Evolutionary conservation across 2,888 invertebrate species (phyloP), one percentile per base, ranked within the genome.

Genomic region (Synergus japonicus): DNA sequence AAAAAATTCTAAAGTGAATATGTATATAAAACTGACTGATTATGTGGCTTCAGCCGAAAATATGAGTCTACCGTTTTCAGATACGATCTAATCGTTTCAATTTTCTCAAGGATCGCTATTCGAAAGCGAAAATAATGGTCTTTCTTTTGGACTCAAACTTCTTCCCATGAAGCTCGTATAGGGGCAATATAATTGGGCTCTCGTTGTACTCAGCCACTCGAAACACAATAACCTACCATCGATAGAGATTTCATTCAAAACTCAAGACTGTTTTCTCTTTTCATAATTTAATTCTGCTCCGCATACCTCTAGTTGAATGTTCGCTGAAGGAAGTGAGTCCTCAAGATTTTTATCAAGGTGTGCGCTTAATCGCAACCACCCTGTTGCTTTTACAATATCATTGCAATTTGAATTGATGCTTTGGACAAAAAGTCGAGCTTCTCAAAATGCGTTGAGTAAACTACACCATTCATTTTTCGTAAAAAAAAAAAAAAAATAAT

Each of bases 261-360:
- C 82, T 84, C 82, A 84, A 87, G 86, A 87, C 86, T 87, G 87
- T 88, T 88, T 88, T 88, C 86, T 87, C 18, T 66, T 66, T 66
- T 66, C 86, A 88, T 87, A 87, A 86, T 88, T 87, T 87, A 84
- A 87, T 87, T 86, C 85, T 43, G 43, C 43, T 84, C 73, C 83
- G 82, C 83, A 83, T 85, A 84, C 54, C 84, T 82, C 82, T 83
- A 65, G 81, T 78, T 89, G 86, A 88, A 89, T 88, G 81, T 84
- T 82, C 83, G 83, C 85, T 83, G 83, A 83, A 88, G 88, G 88
- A 89, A 87, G 87, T 86, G 81, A 85, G 83, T 86, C 84, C 89
- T 88, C 84, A 85, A 89, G 89, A 89, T 89, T 88, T 86, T 87
- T 88, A 88, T 88, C 87, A 84, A 85, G 84, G 85, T 84, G 85